Evolutionary conservation across 1,140 invertebrate genomes (phyloP), one percentile per base, ranked within the genome.

Genomic region (Psilanteris sp.): DNA sequence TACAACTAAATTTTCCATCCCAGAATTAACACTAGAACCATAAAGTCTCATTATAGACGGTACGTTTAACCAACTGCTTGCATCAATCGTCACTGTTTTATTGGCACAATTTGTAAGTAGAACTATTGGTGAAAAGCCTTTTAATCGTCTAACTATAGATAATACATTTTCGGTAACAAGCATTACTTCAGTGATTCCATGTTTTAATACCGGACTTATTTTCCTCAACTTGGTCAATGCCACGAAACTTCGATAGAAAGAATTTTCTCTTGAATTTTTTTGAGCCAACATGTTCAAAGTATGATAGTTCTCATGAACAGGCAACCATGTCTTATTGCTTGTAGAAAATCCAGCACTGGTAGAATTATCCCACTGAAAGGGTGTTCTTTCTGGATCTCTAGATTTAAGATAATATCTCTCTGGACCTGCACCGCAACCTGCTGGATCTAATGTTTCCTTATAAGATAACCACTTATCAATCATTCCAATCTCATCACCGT

Each of bases 401-500:
- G 88, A 90, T 9, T 80, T 84, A 1, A 81, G 29, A 0, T 80
- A 43, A 77, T 91, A 91, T 13, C 79, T 74, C 0, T 68, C 26
- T 1, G 85, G 85, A 6, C 85, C 88, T 9, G 89, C 85, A 34
- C 87, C 86, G 34, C 87, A 88, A 10, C 89, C 89, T 1, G 80
- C 78, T 0, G 90, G 89, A 66, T 91, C 90, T 0, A 88, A 32
- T 0, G 90, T 89, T 62, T 90, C 81, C 2, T 86, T 80, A 37
- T 81, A 91, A 1, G 88, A 85, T n/a, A 92, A 84, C 37, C 74
- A 84, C 0, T 89, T 88, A 81, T 94, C 89, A 36, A 87, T 75
- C 90, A 94, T 93, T 0, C 92, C 93, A 15, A 95, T 91, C 80
- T 95, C 94, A 82, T 95, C 93, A 5, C 93, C 95, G 90, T 94